Percentiles rank a stretch among this genome's conserved stretches.
Conservation (phyloP, 1,140 invertebrate genomes). For the Meloidogyne hapla region DNA sequence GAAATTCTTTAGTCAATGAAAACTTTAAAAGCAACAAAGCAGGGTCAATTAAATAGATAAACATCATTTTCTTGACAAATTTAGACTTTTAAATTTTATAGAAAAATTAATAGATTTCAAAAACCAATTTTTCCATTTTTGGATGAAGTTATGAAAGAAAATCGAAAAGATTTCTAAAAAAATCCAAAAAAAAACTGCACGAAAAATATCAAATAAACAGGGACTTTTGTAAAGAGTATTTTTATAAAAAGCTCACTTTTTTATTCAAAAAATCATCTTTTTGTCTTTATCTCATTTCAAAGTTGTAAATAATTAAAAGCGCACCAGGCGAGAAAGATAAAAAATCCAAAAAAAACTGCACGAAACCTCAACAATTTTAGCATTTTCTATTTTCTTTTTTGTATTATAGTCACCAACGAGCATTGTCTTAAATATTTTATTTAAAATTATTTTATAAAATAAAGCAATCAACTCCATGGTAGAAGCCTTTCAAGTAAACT, state of each 20-base stretch:
- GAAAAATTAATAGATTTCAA: too few species aligned
- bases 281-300: conserved; percentile 3
- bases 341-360: too few species aligned
- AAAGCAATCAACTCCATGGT: conserved; percentile 72
- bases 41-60: background rate
- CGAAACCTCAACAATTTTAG: conserved; percentile 75
- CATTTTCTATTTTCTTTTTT: too few species aligned
- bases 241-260: background rate
- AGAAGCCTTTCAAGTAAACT: conserved; percentile 95
- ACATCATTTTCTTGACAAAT: too few species aligned
- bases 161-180: too few species aligned
- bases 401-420: conserved; percentile 82
- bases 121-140: too few species aligned
- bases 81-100: too few species aligned
- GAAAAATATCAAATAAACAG: too few species aligned
- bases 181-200: too few species aligned
- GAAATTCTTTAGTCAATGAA: too few species aligned
- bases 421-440: conserved; percentile 71
- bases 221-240: too few species aligned
- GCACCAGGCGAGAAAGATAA: conserved; percentile 81
- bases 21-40: background rate
- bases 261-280: background rate
- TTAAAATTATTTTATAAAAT: background rate
- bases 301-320: conserved; percentile 75
- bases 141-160: too few species aligned